Base-by-base conservation (phyloP, 2,797 vertebrate species). In the Gadopsis marmoratus region DNA sequence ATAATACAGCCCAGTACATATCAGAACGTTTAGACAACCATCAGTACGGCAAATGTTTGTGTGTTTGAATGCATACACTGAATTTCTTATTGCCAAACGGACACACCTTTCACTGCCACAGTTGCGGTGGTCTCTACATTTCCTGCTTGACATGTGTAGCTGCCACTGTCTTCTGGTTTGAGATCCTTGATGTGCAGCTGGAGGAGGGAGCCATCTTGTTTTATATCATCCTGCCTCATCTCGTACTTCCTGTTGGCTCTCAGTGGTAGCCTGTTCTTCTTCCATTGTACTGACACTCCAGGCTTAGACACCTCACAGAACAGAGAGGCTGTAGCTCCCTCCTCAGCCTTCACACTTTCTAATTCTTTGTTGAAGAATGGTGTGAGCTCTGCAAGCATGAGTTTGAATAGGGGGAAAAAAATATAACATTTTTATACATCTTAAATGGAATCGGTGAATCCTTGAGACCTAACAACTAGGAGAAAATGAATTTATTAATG, bases 91-190 rank as follows among this genome's bases (percentile, higher is more conserved):
- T 17, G 3, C n/a, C 43, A 47, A 39, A 66, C 8, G 0, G 0
- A 58, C 74, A 29, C 8, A 90, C 93, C 93, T 85, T 87, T 91
- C 2, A 94, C 90, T 51, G 73, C 11, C 45, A 94, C 51, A 48
- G 67, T 68, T 7, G 91, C 86, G 62, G 81, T 62, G 19, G 90
- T 95, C 75, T 89, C 86, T 63, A 73, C 76, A 45, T 47, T 79
- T 75, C 83, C 93, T 10, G 89, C 89, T 31, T 93, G 83, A 66
- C 97, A 98, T 12, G 81, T 90, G 74, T 98, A 98, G 7, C 89
- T 93, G 2, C 95, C 97, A 76, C 96, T 95, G 91, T 99, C 97
- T 61, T 96, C 96, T 0, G 78, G 58, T 5, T 88, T 95, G 68
- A 97, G 93, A 4, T 93, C 93, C 5, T 60, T 94, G 77, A 99